Base-by-base conservation (phyloP, 1,140 invertebrate species). In the Lerema accius region DNA sequence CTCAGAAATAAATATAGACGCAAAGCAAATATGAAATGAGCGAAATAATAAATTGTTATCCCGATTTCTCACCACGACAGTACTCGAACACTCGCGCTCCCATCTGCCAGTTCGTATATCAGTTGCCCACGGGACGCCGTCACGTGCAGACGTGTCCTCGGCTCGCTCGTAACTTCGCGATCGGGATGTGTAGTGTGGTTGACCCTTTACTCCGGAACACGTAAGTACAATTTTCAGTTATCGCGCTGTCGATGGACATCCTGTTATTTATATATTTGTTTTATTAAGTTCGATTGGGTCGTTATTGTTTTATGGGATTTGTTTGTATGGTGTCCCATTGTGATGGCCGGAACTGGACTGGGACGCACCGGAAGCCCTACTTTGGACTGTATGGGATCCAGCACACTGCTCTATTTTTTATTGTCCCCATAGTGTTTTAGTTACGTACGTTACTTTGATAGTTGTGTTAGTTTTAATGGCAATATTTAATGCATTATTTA, bases 81-180 rank as follows among this genome's bases (percentile, higher is more conserved):
- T 79, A 79, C 71, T 39, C 37, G 40, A 32, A 69, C 74, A 76
- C 73, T 48, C 37, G 40, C 51, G 66, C 46, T 73, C 73, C 66
- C 26, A 71, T 74, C 70, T 68, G 64, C 69, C 63, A 55, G 11
- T 4, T 51, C 63, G 64, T 69, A 53, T 84, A 76, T 80, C 79
- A 85, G 77, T 83, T 71, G 72, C 71, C 73, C 69, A 68, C 78
- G 69, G 77, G 77, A 83, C 64, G 60, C 65, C 69, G 76, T 62
- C 50, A 65, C 66, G 82, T 69, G 58, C 67, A 66, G 63, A 70
- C 73, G 74, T 71, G 59, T 63, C 28, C 58, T 61, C 55, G 48
- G 26, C 16, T 56, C 28, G 35, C 7, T 45, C 32, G 43, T 39
- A 62, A 58, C 46, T 28, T 23, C 67, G 65, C 51, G 56, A 67